A percentile compares a stretch with the other conserved stretches of the same genome.
These are phyloP conservation scores for Alces alces DNA, from an alignment of 2,113 vertebrate genomes.

Conservation along the genomic window DNA sequence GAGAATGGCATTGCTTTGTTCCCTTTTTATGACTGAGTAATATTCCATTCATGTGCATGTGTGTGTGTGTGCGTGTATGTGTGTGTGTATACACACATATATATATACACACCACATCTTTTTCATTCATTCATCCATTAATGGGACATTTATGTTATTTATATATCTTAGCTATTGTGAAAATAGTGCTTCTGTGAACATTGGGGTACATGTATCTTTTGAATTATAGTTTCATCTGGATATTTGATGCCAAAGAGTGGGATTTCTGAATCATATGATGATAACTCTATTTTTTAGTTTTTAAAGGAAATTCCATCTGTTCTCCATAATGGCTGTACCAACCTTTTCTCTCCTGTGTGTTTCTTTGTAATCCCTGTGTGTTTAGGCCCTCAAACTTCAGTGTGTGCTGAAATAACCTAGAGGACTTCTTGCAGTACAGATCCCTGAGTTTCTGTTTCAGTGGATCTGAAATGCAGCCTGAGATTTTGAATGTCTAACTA, in stretches of 20 bases:
- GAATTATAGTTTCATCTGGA: background rate
- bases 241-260: background rate
- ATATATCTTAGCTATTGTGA: background rate
- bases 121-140: background rate
- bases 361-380: background rate
- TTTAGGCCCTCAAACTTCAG: background rate
- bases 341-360: background rate
- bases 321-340: background rate
- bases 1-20: background rate
- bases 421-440: background rate
- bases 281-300: background rate
- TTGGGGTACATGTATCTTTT: background rate
- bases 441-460: background rate
- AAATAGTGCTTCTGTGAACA: background rate
- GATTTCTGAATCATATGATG: background rate
- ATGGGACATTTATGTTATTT: background rate
- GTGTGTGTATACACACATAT: background rate
- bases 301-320: background rate
- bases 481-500: background rate
- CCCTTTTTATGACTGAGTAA: background rate
- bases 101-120: background rate
- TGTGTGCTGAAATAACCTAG: background rate
- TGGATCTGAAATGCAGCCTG: background rate
- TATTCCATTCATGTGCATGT: fast-evolving
- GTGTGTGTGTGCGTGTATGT: fast-evolving